Conservation (phyloP, 2,113 vertebrate genomes). For the Hippocampus guttulatus region DNA sequence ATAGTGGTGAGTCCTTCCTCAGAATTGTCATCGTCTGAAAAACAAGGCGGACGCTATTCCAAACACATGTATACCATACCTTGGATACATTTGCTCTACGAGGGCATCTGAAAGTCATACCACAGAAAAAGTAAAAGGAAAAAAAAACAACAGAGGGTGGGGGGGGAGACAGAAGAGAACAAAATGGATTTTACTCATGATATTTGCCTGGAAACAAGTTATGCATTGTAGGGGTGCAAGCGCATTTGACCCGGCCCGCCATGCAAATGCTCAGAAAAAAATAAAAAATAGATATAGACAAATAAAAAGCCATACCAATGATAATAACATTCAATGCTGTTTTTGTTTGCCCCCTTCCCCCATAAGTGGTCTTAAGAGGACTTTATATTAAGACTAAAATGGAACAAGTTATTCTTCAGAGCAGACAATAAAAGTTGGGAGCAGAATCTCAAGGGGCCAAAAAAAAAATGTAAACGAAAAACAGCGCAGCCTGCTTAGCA, state of each 20-base stretch:
- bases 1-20: constrained; percentile 96
- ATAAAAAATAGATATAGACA: not conserved
- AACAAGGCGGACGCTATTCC: constrained; percentile 74
- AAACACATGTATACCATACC: constrained; percentile 78
- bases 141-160: constrained; percentile 64
- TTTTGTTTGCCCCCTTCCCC: too few species aligned
- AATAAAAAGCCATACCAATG: too few species aligned
- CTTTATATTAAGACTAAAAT: not conserved
- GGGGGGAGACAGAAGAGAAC: constrained; percentile 65
- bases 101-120: constrained; percentile 66
- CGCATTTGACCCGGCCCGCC: constrained; percentile 12
- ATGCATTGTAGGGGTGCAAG: constrained; percentile 45
- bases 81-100: constrained; percentile 66
- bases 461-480: too few species aligned
- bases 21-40: constrained; percentile 93
- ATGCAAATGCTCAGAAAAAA: not conserved
- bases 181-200: constrained; percentile 56
- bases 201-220: constrained; percentile 25
- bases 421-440: constrained; percentile 15
- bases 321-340: too few species aligned
- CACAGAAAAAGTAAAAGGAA: constrained; percentile 19
- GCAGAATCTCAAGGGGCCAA: not conserved
- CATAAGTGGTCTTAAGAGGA: not conserved
- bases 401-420: not conserved
- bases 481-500: not conserved